Conservation (phyloP, 2,797 vertebrate genomes). For the Etheostoma nigrum region DNA sequence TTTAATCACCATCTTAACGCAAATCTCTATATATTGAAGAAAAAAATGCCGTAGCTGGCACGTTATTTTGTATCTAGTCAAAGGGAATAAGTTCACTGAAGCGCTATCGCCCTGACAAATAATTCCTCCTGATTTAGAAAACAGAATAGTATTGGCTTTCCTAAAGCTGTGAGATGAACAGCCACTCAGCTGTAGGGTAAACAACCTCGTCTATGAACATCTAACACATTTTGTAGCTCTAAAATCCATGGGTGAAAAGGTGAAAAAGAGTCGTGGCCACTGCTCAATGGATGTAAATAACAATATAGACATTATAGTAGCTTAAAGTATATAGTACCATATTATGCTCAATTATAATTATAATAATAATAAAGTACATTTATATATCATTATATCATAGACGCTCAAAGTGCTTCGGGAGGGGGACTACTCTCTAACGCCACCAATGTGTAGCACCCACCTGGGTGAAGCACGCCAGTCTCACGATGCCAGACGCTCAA, state of each 20-base stretch:
- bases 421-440: too few species aligned
- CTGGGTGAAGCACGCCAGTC: too few species aligned
- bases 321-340: conserved; percentile 25
- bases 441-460: too few species aligned
- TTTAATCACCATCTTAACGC: conserved; percentile 27
- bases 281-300: conserved; percentile 20
- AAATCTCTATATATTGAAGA: conserved; percentile 41
- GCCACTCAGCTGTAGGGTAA: conserved; percentile 24
- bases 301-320: conserved; percentile 3
- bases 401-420: too few species aligned
- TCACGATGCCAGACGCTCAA: too few species aligned
- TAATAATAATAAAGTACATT: too few species aligned
- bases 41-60: conserved; percentile 55
- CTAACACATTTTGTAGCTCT: neutral
- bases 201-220: conserved; percentile 13
- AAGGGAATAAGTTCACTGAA: conserved; percentile 57
- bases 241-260: neutral
- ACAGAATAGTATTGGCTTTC: conserved; percentile 41
- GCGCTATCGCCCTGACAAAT: conserved; percentile 30
- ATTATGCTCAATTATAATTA: too few species aligned
- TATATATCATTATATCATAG: too few species aligned
- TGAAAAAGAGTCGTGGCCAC: neutral
- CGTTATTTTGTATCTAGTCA: conserved; percentile 45
- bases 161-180: conserved; percentile 39
- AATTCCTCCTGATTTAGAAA: conserved; percentile 44